phyloP scores from a whole-genome alignment of 2,888 invertebrate genomes.

The Eumerus sabulonum region DNA sequence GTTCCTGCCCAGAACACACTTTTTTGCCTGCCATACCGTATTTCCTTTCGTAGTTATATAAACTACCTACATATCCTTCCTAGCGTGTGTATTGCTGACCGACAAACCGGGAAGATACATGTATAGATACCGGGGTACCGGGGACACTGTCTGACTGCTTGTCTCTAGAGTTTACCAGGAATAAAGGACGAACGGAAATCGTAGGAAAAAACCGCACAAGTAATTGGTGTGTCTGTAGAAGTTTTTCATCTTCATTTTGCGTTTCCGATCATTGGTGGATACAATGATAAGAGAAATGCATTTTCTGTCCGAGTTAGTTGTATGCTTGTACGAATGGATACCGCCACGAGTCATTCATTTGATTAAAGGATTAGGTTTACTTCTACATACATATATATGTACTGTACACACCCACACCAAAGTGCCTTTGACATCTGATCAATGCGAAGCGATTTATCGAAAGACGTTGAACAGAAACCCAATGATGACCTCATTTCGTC shows the following conservation, averaged over 20 bases:
- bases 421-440: not conserved
- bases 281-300: conserved; percentile 57
- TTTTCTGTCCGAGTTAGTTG: conserved; percentile 16
- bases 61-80: not conserved
- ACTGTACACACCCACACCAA: too few relatives aligned
- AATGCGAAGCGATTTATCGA: too few relatives aligned
- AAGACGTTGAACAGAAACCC: too few relatives aligned
- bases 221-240: conserved; percentile 61
- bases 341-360: conserved; percentile 18
- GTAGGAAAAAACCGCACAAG: conserved; percentile 18
- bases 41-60: not conserved
- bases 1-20: conserved; percentile 33
- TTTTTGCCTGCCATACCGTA: conserved; percentile 14
- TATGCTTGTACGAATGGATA: conserved; percentile 20
- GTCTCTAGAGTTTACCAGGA: conserved; percentile 36
- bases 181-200: conserved; percentile 22
- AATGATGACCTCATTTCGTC: too few relatives aligned
- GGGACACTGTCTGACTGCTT: conserved; percentile 11
- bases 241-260: conserved; percentile 65
- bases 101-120: conserved; percentile 48
- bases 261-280: conserved; percentile 54
- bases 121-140: too few relatives aligned
- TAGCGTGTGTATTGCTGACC: conserved; percentile 23
- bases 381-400: too few relatives aligned
- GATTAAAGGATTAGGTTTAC: conserved; percentile 30